Percentiles rank a stretch among this genome's conserved stretches.
Conservation (phyloP, 2,888 invertebrate species). For the Drosophila melanosoma region DNA sequence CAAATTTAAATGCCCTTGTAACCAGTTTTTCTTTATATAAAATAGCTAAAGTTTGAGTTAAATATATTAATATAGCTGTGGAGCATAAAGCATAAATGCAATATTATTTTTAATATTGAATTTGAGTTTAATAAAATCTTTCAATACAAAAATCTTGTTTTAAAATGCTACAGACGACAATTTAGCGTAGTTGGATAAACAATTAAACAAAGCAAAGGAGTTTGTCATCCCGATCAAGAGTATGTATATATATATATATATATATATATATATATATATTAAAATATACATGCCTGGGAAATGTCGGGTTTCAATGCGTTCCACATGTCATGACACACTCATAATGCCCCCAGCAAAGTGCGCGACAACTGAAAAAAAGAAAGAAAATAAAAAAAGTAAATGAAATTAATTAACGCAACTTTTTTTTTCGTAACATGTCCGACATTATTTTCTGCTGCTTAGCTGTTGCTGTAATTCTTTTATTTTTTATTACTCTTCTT, state of each 20-base stretch:
- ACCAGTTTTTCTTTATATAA: background rate
- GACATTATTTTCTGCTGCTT: constrained; percentile 27
- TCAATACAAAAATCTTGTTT: no score
- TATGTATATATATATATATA: background rate
- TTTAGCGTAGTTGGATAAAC: background rate
- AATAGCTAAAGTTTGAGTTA: background rate
- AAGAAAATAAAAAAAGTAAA: constrained; percentile 39
- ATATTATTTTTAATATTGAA: background rate
- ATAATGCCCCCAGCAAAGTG: constrained; percentile 27
- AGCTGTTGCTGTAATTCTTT: constrained; percentile 17
- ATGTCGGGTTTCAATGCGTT: constrained; percentile 4
- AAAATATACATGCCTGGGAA: background rate
- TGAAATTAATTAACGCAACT: constrained; percentile 71
- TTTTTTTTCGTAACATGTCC: constrained; percentile 25
- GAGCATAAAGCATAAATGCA: background rate
- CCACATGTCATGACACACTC: constrained; percentile 24
- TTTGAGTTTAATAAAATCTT: no score
- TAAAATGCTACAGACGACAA: background rate
- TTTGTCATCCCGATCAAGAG: background rate
- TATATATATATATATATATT: background rate
- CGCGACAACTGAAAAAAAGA: background rate
- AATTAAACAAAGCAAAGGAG: background rate
- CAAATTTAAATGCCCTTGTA: constrained; percentile 6
- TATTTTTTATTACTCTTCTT: background rate
- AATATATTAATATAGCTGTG: background rate